Percentiles rank a stretch among this genome's conserved stretches.
Conservation (phyloP, 2,888 invertebrate genomes). For the Synergus umbraculus region DNA sequence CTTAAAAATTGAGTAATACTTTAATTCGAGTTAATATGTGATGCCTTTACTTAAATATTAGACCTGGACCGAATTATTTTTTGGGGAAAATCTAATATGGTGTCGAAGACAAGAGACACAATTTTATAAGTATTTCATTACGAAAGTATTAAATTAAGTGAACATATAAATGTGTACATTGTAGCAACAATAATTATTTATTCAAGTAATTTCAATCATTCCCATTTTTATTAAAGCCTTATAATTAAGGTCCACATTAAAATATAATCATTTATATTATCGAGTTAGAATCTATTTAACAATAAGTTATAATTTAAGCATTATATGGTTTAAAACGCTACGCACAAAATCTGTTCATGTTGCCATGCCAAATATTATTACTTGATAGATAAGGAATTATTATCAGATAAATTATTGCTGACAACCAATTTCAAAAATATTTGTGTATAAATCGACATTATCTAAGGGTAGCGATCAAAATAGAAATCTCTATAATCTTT, state of each 20-base stretch:
- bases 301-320: background rate
- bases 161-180: background rate
- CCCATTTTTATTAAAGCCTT: background rate
- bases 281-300: background rate
- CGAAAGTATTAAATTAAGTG: constrained; percentile 2
- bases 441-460: constrained; percentile 20
- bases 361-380: constrained; percentile 40
- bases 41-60: background rate
- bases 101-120: constrained; percentile 27
- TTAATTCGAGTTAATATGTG: background rate
- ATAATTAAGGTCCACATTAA: background rate
- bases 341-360: constrained; percentile 40
- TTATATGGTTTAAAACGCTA: constrained; percentile 1
- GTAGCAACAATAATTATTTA: constrained; percentile 19
- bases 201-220: background rate
- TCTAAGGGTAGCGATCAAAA: background rate
- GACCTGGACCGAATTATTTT: background rate
- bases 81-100: background rate
- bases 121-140: background rate
- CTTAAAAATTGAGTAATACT: background rate
- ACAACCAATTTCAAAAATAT: background rate
- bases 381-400: background rate
- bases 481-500: background rate
- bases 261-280: background rate
- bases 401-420: background rate